Conservation (phyloP, 2,888 invertebrate genomes). For the Lithophane socia region DNA sequence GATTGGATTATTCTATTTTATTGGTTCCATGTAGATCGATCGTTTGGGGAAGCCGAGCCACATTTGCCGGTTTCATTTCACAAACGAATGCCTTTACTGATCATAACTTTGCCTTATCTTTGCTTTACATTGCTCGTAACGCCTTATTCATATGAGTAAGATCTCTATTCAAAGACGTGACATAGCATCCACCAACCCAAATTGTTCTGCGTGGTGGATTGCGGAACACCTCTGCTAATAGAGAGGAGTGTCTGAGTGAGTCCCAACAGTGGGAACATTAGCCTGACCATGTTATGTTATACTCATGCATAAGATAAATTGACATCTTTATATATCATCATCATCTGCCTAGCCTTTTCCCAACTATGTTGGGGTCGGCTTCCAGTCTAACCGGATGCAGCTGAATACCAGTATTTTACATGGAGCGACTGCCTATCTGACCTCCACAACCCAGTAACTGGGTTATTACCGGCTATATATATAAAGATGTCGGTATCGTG, state of each 20-base stretch:
- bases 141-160: constrained; percentile 26
- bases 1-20: constrained; percentile 35
- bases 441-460: no score
- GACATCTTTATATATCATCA: neutral
- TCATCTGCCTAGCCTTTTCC: no score
- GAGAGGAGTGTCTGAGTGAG: neutral
- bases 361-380: no score
- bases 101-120: constrained; percentile 11
- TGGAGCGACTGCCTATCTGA: no score
- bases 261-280: neutral
- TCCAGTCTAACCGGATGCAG: no score
- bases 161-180: constrained; percentile 32
- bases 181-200: neutral
- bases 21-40: constrained; percentile 21
- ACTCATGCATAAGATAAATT: neutral
- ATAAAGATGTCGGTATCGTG: no score
- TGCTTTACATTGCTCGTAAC: constrained; percentile 2
- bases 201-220: neutral
- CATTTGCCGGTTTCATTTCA: constrained; percentile 21
- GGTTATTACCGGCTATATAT: no score
- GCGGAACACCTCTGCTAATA: no score
- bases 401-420: no score
- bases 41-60: neutral
- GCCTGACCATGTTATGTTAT: neutral
- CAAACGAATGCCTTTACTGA: neutral